Conservation (phyloP, 1,140 invertebrate genomes). For the Sitophilus oryzae region DNA sequence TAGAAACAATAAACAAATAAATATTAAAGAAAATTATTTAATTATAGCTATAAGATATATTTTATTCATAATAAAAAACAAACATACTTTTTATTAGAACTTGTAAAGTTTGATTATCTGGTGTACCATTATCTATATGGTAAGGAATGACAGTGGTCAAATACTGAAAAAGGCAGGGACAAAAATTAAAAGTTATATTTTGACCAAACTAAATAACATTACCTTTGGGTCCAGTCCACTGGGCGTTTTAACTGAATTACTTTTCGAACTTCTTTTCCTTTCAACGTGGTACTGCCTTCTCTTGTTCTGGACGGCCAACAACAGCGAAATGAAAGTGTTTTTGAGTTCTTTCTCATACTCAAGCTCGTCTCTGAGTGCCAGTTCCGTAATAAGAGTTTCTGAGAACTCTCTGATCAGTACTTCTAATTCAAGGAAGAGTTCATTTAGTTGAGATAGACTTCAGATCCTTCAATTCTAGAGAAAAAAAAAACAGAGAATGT, state of each 20-base stretch:
- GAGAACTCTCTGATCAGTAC: slow-evolving; percentile 88
- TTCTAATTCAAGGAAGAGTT: slow-evolving; percentile 90
- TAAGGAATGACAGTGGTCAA: slow-evolving; percentile 96
- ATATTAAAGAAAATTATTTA: neutral
- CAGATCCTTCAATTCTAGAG: slow-evolving; percentile 81
- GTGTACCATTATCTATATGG: slow-evolving; percentile 82
- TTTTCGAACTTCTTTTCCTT: slow-evolving; percentile 62
- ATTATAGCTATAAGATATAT: neutral
- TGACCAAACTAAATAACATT: slow-evolving; percentile 48
- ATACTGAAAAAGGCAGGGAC: slow-evolving; percentile 62
- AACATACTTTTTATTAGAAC: slow-evolving; percentile 95
- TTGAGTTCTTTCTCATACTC: slow-evolving; percentile 99
- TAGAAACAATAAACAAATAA: slow-evolving; percentile 54
- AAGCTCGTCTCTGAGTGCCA: slow-evolving; percentile 89
- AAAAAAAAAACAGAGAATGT: slow-evolving; percentile 21
- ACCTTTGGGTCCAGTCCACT: slow-evolving; percentile 51
- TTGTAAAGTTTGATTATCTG: slow-evolving; percentile 86
- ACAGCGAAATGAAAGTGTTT: slow-evolving; percentile 96
- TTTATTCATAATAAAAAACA: slow-evolving; percentile 42
- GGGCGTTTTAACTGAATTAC: slow-evolving; percentile 37
- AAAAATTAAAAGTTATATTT: neutral
- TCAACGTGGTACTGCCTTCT: slow-evolving; percentile 84
- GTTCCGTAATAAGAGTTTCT: slow-evolving; percentile 86
- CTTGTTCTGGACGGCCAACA: slow-evolving; percentile 94
- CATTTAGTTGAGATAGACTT: slow-evolving; percentile 79